Base-by-base conservation (phyloP, 1,140 invertebrate genomes). In the Oreohelix idahoensis region DNA sequence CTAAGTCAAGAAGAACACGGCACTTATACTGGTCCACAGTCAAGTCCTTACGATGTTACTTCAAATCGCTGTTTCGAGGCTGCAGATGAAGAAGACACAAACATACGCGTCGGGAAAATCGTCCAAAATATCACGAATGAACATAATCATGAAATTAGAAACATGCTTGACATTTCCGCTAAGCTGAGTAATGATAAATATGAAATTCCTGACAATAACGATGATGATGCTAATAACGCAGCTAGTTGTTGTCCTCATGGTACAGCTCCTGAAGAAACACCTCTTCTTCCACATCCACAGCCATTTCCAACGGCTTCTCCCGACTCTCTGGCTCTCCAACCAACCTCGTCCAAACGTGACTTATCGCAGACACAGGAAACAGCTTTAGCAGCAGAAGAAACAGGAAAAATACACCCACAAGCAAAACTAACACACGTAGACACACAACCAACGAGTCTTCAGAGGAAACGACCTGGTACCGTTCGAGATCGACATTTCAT, bases 401-500 rank as follows among this genome's bases (percentile, higher is more conserved):
- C 8, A 11, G n/a, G 32, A 5, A 20, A 36, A 71, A 71, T 4
- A 23, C 53, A 63, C 15, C 10, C 11, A 0, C 1, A 1, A 2
- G 58, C 20, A 20, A 38, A 81, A 71, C 69, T 53, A 26, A 1
- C 42, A 4, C 32, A 23, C 26, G 29, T n/a, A 23, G 70, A 76
- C 39, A 66, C 13, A 26, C 73, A 81, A 20, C 1, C 39, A 11
- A 81, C 71, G 11, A 58, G 75, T 39, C 20, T 70, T 35, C 51
- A 73, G 38, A 32, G 79, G 35, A 79, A 81, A 45, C 78, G 84
- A 2, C 70, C 63, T 0, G 82, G 77, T 20, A 83, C 85, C 0
- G 29, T 80, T 13, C 75, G 76, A 15, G 86, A 87, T 69, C 82
- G 82, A 32, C 84, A 84, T 42, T 35, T 85, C n/a, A 82, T 83